Percentiles rank a stretch among this genome's conserved stretches.
These are phyloP conservation scores for Chydorus sphaericus DNA, from an alignment of 2,888 invertebrate genomes.

Conservation along the genomic window DNA sequence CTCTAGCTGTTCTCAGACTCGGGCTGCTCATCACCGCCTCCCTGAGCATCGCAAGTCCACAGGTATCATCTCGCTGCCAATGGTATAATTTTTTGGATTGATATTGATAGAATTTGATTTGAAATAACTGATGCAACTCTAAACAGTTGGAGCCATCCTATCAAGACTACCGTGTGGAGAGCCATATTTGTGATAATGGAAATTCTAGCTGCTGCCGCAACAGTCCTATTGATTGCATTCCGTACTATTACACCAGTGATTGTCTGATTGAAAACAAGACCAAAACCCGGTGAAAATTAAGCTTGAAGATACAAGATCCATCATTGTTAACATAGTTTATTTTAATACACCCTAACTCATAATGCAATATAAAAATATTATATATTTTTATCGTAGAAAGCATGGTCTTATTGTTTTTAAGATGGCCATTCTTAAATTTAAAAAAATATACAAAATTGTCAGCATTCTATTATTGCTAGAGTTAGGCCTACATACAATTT, in stretches of 20 bases:
- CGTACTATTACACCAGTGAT: slow-evolving; percentile 28
- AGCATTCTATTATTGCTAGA: too few relatives aligned
- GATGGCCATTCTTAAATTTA: too few relatives aligned
- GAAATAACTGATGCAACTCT: not conserved
- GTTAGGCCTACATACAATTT: too few relatives aligned
- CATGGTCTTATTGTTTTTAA: too few relatives aligned
- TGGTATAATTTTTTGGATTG: slow-evolving; percentile 23
- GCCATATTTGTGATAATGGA: slow-evolving; percentile 26
- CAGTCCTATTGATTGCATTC: slow-evolving; percentile 13
- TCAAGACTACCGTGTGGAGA: slow-evolving; percentile 32
- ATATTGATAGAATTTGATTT: not conserved
- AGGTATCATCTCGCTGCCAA: slow-evolving; percentile 56
- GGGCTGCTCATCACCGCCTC: slow-evolving; percentile 89
- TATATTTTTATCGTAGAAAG: too few relatives aligned
- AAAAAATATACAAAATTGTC: too few relatives aligned
- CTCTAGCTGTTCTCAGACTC: slow-evolving; percentile 76
- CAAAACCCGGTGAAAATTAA: slow-evolving; percentile 3
- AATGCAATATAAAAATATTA: too few relatives aligned
- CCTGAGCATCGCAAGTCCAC: slow-evolving; percentile 91
- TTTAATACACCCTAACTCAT: too few relatives aligned
- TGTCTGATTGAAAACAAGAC: slow-evolving; percentile 54
- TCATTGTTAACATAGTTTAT: too few relatives aligned
- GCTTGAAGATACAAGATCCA: too few relatives aligned
- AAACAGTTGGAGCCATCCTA: slow-evolving; percentile 31
- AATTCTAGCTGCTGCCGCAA: slow-evolving; percentile 16